phyloP scores from a whole-genome alignment of 1,140 invertebrate genomes.

The Propsilocerus akamusi region DNA sequence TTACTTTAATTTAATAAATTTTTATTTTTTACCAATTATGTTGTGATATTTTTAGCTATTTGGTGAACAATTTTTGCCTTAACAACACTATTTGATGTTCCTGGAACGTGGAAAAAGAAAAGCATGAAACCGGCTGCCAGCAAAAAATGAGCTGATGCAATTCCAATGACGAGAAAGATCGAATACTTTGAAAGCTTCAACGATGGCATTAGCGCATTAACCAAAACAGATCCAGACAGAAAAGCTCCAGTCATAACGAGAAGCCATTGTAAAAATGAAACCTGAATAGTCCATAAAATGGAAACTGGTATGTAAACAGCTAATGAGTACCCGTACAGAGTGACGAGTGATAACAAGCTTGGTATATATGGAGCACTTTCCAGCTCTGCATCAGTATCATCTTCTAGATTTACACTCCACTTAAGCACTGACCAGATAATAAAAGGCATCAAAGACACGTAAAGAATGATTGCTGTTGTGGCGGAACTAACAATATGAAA shows the following conservation, averaged over 20 bases:
- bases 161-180: constrained; percentile 41
- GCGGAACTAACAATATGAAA: constrained; percentile 86
- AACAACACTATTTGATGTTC: background rate
- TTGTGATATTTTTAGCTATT: no score
- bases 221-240: constrained; percentile 69
- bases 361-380: constrained; percentile 29
- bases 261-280: constrained; percentile 71
- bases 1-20: no score
- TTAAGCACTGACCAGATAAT: constrained; percentile 68
- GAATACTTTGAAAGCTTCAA: constrained; percentile 46
- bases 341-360: constrained; percentile 65
- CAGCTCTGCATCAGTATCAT: constrained; percentile 27
- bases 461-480: constrained; percentile 73
- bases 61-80: no score
- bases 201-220: constrained; percentile 62
- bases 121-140: constrained; percentile 74
- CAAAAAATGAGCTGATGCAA: constrained; percentile 57
- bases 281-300: constrained; percentile 79
- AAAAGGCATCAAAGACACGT: constrained; percentile 72
- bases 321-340: constrained; percentile 89
- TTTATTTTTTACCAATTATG: no score
- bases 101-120: constrained; percentile 39
- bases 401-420: constrained; percentile 44
- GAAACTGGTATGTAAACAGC: constrained; percentile 86
- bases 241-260: constrained; percentile 59